These are phyloP conservation scores for Zaprionus taronus DNA, from an alignment of 1,140 invertebrate genomes.

Conservation along the genomic window DNA sequence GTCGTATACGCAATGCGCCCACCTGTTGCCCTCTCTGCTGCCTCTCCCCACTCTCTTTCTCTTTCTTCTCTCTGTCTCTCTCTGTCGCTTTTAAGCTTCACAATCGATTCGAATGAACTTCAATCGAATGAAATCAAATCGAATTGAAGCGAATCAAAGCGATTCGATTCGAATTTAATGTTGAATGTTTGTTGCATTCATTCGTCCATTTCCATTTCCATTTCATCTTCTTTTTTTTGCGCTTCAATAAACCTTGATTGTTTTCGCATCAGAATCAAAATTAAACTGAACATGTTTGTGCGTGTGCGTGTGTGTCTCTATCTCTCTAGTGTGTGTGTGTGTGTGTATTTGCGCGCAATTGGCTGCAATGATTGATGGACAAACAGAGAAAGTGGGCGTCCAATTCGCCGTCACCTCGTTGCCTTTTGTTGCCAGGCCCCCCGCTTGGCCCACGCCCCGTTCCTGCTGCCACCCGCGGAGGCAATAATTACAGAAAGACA, in stretches of 20 bases:
- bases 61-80: background rate
- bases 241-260: constrained; percentile 43
- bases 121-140: constrained; percentile 21
- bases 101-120: constrained; percentile 26
- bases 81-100: background rate
- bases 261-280: constrained; percentile 30
- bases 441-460: background rate
- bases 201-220: constrained; percentile 5
- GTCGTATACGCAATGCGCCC: constrained; percentile 16
- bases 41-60: background rate
- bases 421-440: constrained; percentile 31
- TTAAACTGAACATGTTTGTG: background rate
- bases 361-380: constrained; percentile 44
- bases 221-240: constrained; percentile 12
- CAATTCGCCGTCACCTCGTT: constrained; percentile 24
- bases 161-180: constrained; percentile 13
- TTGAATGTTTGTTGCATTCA: constrained; percentile 7
- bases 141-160: constrained; percentile 18
- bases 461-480: constrained; percentile 5
- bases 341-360: constrained; percentile 27
- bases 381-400: constrained; percentile 36
- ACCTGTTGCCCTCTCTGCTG: constrained; percentile 5
- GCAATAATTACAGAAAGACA: constrained; percentile 35
- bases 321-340: too few relatives aligned
- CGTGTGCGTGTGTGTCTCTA: background rate